A percentile compares a stretch with the other conserved stretches of the same genome.
Conservation (phyloP, 1,140 invertebrate genomes). For the Zaprionus africanus region DNA sequence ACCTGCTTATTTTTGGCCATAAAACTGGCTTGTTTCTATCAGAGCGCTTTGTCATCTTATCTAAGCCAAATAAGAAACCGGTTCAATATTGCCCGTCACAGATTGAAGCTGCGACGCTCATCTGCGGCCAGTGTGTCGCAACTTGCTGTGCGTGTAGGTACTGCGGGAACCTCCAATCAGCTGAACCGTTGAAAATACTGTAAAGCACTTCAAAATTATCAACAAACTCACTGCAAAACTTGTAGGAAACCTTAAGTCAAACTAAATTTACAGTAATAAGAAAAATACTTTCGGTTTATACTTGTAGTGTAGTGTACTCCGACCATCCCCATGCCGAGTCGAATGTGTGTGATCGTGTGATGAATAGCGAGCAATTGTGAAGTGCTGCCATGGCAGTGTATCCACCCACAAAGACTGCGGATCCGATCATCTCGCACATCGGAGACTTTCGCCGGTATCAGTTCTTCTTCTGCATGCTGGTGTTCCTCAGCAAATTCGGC, state of each 20-base stretch:
- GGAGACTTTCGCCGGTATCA: slow-evolving; percentile 90
- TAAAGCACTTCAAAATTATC: neutral
- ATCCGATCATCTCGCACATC: slow-evolving; percentile 84
- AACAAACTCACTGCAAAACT: too few relatives aligned
- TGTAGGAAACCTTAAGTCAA: neutral
- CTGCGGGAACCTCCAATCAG: neutral
- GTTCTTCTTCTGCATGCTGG: slow-evolving; percentile 87
- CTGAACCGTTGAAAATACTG: slow-evolving; percentile 42
- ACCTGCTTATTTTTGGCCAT: slow-evolving; percentile 15
- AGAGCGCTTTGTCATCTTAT: slow-evolving; percentile 26
- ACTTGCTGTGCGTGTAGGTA: slow-evolving; percentile 9
- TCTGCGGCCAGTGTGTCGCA: slow-evolving; percentile 44
- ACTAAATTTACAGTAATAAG: neutral
- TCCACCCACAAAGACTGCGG: slow-evolving; percentile 31
- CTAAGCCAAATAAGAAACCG: slow-evolving; percentile 39
- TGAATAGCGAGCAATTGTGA: too few relatives aligned
- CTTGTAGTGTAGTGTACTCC: too few relatives aligned
- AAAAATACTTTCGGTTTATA: too few relatives aligned
- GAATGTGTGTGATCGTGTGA: too few relatives aligned
- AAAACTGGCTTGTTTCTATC: slow-evolving; percentile 23
- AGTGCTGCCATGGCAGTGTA: neutral
- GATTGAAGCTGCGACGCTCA: slow-evolving; percentile 37
- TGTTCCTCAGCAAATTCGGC: slow-evolving; percentile 89
- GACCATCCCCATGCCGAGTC: too few relatives aligned
- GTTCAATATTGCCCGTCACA: slow-evolving; percentile 33